Conservation (phyloP, 1,140 invertebrate species). For the Camponotus floridanus region DNA sequence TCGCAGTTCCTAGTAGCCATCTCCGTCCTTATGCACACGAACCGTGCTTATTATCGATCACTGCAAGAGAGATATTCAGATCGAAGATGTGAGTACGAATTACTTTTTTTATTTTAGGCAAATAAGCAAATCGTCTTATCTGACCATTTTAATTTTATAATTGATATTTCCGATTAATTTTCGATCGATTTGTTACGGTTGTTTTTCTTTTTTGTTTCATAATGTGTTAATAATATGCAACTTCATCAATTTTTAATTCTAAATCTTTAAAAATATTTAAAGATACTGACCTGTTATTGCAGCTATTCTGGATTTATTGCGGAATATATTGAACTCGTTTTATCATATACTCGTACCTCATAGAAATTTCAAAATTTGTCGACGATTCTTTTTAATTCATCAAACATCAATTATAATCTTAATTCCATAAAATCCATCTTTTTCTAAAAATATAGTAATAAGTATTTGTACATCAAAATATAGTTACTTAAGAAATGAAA, state of each 20-base stretch:
- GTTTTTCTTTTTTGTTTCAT: not conserved
- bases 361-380: not conserved
- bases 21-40: conserved; percentile 74
- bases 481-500: not conserved
- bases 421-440: not conserved
- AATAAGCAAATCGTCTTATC: conserved; percentile 30
- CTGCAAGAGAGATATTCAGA: conserved; percentile 35
- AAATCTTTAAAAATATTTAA: not conserved
- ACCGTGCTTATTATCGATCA: conserved; percentile 58
- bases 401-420: not conserved
- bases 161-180: conserved; percentile 9
- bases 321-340: not conserved
- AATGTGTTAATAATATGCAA: conserved; percentile 10
- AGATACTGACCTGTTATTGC: not conserved
- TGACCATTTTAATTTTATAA: conserved; percentile 18
- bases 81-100: conserved; percentile 18
- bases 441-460: not conserved
- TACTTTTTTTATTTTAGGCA: conserved; percentile 40
- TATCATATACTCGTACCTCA: not conserved
- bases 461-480: not conserved
- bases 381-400: not conserved
- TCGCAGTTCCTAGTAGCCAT: conserved; percentile 78
- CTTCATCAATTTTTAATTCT: conserved; percentile 14
- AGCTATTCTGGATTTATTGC: not conserved
- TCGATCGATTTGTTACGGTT: not conserved